A percentile compares a stretch with the other conserved stretches of the same genome.
phyloP scores from a whole-genome alignment of 2,113 vertebrate genomes.

The Prolemur simus region DNA sequence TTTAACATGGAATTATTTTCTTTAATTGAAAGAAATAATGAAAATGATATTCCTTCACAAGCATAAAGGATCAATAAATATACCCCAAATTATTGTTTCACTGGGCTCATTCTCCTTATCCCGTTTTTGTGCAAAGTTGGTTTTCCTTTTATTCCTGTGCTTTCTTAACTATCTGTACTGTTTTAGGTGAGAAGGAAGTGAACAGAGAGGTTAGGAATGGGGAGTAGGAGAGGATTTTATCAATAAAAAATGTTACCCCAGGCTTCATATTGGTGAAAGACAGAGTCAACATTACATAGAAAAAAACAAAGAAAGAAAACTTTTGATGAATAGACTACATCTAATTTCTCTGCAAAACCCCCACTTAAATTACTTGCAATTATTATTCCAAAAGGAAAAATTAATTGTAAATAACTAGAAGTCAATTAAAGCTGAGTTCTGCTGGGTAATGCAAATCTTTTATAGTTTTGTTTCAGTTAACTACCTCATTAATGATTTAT shows the following conservation, averaged over 20 bases:
- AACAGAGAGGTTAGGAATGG: neutral
- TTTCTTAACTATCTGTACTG: neutral
- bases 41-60: neutral
- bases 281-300: constrained; percentile 57
- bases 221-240: accelerated
- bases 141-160: neutral
- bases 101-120: neutral
- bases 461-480: constrained; percentile 88
- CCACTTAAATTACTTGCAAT: constrained; percentile 78
- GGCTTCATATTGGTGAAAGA: constrained; percentile 72
- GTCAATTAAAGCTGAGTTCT: constrained; percentile 86
- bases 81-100: neutral
- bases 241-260: constrained; percentile 53
- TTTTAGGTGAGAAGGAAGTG: neutral
- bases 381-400: constrained; percentile 88
- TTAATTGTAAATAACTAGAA: constrained; percentile 89
- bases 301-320: constrained; percentile 59
- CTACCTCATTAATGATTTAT: constrained; percentile 90
- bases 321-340: constrained; percentile 82
- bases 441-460: constrained; percentile 86
- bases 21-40: neutral
- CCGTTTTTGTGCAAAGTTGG: neutral
- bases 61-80: neutral
- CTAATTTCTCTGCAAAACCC: constrained; percentile 75
- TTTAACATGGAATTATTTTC: neutral